phyloP scores from a whole-genome alignment of 2,888 invertebrate species.

The Balanococcus diminutus region DNA sequence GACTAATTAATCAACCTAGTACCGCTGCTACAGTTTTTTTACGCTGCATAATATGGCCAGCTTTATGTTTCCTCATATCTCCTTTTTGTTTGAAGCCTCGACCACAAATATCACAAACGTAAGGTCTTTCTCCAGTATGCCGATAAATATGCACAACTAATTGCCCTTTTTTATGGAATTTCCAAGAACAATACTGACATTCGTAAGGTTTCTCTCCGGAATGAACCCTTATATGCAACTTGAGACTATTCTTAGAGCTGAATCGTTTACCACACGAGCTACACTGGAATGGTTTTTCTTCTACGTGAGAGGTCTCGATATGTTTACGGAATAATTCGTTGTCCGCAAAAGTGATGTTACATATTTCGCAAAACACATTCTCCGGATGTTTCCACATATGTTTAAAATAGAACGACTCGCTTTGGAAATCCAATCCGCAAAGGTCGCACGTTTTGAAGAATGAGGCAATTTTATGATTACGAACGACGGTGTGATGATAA shows the following conservation, averaged over 20 bases:
- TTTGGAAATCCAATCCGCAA: constrained; percentile 41
- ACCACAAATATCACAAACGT: constrained; percentile 32
- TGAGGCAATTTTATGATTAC: background rate
- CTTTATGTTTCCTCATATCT: constrained; percentile 46
- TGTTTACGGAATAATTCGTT: background rate
- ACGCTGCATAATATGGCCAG: background rate
- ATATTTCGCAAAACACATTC: constrained; percentile 36
- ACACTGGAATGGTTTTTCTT: background rate
- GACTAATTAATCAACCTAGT: no score
- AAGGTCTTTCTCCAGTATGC: constrained; percentile 38
- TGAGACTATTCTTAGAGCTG: background rate
- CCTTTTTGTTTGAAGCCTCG: constrained; percentile 38
- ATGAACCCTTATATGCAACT: background rate
- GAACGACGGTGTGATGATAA: constrained; percentile 21
- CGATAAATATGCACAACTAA: constrained; percentile 42
- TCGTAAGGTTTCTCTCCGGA: background rate
- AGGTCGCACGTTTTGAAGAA: background rate
- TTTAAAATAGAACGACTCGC: constrained; percentile 13
- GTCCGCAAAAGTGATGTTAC: background rate
- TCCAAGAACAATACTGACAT: constrained; percentile 37
- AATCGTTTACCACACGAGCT: constrained; percentile 20
- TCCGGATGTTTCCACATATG: constrained; percentile 40
- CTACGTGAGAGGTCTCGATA: background rate
- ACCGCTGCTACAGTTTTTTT: background rate
- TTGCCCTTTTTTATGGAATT: constrained; percentile 34